phyloP scores from a whole-genome alignment of 2,113 vertebrate genomes.

The Ramphastos sulfuratus region DNA sequence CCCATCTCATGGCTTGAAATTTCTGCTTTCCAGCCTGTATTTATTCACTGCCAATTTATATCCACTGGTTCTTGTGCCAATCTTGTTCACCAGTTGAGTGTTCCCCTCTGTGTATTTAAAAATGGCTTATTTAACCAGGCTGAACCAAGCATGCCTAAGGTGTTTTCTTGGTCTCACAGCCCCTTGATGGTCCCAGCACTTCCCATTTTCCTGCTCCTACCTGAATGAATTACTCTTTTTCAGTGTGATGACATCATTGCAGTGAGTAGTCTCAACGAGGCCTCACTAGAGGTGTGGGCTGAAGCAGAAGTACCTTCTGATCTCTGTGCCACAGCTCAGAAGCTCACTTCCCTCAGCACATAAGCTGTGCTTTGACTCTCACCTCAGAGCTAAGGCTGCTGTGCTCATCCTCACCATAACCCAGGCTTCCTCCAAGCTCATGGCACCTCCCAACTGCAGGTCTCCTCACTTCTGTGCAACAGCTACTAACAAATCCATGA shows the following conservation, averaged over 20 bases:
- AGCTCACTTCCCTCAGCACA: background rate
- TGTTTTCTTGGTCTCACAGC: background rate
- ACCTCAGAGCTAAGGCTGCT: background rate
- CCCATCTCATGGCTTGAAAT: background rate
- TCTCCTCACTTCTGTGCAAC: background rate
- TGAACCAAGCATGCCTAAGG: background rate
- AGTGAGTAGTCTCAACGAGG: background rate
- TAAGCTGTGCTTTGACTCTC: background rate
- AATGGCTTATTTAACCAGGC: background rate
- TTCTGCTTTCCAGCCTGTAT: background rate
- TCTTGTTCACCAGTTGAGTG: background rate
- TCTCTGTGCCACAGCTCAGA: background rate
- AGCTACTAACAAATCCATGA: background rate
- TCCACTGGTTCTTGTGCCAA: background rate
- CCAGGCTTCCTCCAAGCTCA: background rate
- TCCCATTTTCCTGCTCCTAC: background rate
- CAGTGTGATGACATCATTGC: background rate
- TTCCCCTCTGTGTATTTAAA: background rate
- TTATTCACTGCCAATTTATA: background rate
- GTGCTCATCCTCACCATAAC: fast-evolving
- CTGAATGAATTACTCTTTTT: background rate
- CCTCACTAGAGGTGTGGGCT: background rate
- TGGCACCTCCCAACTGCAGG: background rate
- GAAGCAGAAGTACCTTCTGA: background rate
- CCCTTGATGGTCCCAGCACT: background rate